These are phyloP conservation scores for Dunckerocampus dactyliophorus DNA, from an alignment of 2,113 vertebrate species.

Conservation along the genomic window DNA sequence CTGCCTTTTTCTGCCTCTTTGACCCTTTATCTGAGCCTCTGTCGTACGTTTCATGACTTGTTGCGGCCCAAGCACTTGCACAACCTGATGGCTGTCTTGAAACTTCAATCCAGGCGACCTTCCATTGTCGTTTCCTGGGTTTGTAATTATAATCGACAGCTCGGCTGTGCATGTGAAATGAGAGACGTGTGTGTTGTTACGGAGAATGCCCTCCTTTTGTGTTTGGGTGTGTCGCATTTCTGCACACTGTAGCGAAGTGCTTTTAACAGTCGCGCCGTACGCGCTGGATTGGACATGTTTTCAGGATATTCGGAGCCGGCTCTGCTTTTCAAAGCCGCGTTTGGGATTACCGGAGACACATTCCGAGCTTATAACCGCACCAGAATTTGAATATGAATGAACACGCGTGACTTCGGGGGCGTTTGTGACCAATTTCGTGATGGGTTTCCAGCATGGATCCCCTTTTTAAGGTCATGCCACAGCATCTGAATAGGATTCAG, in stretches of 20 bases:
- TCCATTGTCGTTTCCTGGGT: neutral
- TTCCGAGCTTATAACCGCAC: neutral
- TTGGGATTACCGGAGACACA: neutral
- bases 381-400: neutral
- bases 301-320: neutral
- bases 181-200: constrained; percentile 3
- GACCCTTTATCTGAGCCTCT: neutral
- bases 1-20: neutral
- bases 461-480: too few species aligned
- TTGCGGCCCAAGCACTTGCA: neutral
- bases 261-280: neutral
- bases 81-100: constrained; percentile 20
- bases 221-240: constrained; percentile 14
- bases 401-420: neutral
- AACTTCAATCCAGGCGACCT: too few species aligned
- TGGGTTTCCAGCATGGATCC: too few species aligned
- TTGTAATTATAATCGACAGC: neutral
- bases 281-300: neutral
- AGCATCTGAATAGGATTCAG: too few species aligned
- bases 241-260: neutral
- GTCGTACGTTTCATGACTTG: neutral
- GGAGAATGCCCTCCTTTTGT: neutral
- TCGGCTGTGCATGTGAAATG: neutral
- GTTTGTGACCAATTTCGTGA: too few species aligned
- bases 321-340: neutral